These are phyloP conservation scores for Ceratina australensis DNA, from an alignment of 1,140 invertebrate species.

Conservation along the genomic window DNA sequence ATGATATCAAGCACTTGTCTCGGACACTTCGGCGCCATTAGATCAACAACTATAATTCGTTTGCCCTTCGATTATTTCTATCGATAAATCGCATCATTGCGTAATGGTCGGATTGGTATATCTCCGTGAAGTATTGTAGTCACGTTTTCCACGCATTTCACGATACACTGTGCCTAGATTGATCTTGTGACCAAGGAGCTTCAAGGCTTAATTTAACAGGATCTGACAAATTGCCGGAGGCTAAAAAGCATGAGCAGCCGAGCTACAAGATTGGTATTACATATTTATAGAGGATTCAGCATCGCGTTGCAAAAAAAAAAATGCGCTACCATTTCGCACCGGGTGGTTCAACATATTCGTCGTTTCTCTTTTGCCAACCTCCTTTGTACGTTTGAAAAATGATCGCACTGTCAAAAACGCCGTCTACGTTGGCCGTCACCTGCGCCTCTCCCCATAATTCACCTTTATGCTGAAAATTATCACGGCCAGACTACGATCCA, in stretches of 20 bases:
- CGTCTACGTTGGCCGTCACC: slow-evolving; percentile 49
- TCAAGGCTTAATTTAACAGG: slow-evolving; percentile 30
- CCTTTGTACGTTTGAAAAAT: slow-evolving; percentile 51
- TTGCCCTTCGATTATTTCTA: too few relatives aligned
- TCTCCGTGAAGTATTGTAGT: neutral
- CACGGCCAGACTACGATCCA: neutral
- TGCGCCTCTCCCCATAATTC: slow-evolving; percentile 54
- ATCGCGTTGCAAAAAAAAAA: slow-evolving; percentile 46
- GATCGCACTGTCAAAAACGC: slow-evolving; percentile 58
- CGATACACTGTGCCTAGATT: too few relatives aligned
- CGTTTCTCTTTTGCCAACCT: slow-evolving; percentile 1
- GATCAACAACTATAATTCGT: too few relatives aligned
- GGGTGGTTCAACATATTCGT: slow-evolving; percentile 24
- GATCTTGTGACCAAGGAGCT: neutral
- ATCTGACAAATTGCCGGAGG: slow-evolving; percentile 24
- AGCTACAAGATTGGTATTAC: slow-evolving; percentile 42
- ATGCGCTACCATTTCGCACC: slow-evolving; percentile 41
- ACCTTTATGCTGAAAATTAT: slow-evolving; percentile 46
- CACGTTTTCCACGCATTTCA: neutral
- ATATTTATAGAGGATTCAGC: slow-evolving; percentile 54
- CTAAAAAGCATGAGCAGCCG: neutral
- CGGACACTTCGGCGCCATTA: too few relatives aligned
- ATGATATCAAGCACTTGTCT: too few relatives aligned
- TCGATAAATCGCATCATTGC: too few relatives aligned
- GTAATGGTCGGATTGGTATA: too few relatives aligned